A percentile compares a stretch with the other conserved stretches of the same genome.
Conservation (phyloP, 2,888 invertebrate genomes). For the Parochlus steinenii region DNA sequence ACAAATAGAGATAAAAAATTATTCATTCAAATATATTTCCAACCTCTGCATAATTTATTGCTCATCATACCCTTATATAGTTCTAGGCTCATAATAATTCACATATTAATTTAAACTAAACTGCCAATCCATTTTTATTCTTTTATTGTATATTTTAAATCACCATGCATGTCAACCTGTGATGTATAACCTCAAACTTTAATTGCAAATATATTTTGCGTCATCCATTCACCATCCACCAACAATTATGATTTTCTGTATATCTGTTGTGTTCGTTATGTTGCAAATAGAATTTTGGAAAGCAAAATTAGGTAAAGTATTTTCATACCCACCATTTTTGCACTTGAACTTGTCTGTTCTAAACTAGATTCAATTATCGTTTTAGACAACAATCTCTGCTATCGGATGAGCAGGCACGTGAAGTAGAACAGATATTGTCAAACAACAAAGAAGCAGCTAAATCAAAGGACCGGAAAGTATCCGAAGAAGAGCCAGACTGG, state of each 20-base stretch:
- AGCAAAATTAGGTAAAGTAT: constrained; percentile 59
- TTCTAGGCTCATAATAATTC: too few species aligned
- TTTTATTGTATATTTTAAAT: too few species aligned
- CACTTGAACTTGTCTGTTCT: too few species aligned
- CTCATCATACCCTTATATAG: too few species aligned
- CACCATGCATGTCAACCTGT: constrained; percentile 4
- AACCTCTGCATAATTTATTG: not conserved
- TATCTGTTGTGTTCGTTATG: constrained; percentile 16
- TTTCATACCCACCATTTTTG: constrained; percentile 12
- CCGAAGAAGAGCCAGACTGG: constrained; percentile 38
- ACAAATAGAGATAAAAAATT: not conserved
- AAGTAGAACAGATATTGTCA: constrained; percentile 66
- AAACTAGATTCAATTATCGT: too few species aligned
- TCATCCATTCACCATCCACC: constrained; percentile 13
- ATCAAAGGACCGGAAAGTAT: constrained; percentile 18
- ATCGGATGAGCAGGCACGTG: constrained; percentile 81
- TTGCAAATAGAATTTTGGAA: constrained; percentile 54
- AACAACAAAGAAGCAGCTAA: constrained; percentile 22
- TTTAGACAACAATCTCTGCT: constrained; percentile 61
- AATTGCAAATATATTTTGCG: constrained; percentile 12
- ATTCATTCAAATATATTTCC: not conserved
- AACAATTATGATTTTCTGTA: constrained; percentile 16
- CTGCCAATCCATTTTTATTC: too few species aligned
- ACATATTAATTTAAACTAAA: too few species aligned
- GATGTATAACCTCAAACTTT: not conserved